Conservation (phyloP, 2,797 vertebrate species). For the Balearica regulorum region DNA sequence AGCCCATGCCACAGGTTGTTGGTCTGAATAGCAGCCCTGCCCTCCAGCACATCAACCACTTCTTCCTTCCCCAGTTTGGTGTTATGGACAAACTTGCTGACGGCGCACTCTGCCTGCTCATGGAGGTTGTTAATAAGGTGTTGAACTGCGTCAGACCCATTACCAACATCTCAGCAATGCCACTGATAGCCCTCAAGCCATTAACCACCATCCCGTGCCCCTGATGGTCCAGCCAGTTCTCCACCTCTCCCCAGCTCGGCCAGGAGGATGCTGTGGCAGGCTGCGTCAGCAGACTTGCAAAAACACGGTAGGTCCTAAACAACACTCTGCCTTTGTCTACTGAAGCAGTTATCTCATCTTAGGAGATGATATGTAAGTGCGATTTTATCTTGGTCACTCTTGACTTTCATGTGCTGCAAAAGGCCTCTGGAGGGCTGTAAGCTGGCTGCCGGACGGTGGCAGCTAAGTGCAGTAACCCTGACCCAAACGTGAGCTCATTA, state of each 20-base stretch:
- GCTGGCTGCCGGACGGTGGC: neutral
- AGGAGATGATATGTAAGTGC: neutral
- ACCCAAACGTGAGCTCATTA: neutral
- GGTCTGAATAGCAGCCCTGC: neutral
- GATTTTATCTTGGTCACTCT: neutral
- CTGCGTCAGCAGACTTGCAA: neutral
- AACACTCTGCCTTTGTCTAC: neutral
- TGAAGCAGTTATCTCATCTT: neutral
- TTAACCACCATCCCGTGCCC: neutral
- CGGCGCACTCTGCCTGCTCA: accelerated
- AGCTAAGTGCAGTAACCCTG: neutral
- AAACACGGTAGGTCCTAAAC: neutral
- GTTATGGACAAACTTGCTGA: accelerated
- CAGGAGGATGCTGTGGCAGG: neutral
- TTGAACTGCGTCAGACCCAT: neutral
- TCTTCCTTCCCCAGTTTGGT: neutral
- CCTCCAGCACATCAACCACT: neutral
- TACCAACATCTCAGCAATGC: neutral
- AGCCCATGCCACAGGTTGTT: neutral
- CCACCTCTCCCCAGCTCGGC: neutral
- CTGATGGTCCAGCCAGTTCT: neutral
- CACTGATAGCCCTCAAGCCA: neutral
- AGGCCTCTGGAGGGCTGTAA: neutral
- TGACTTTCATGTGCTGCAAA: neutral
- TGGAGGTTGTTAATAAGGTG: neutral